Evolutionary conservation across 1,140 invertebrate species (phyloP), one percentile per base, ranked within the genome.

Genomic region (Cydia strobilella): DNA sequence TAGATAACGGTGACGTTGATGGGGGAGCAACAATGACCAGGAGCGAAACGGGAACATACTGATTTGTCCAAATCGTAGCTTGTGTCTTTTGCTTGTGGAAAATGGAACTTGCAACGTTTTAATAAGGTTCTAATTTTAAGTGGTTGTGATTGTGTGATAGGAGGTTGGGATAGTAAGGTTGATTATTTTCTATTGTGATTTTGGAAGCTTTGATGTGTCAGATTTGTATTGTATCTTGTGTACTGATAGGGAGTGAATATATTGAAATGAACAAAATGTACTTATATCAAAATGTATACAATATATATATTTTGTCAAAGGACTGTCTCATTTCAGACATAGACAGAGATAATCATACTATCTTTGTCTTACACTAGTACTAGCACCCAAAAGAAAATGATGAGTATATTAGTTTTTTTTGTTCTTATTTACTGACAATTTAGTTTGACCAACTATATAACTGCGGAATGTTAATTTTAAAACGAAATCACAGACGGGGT

Each of bases 1-100:
- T 77, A 83, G 84, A 89, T 85, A 87, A 77, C 74, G 31, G 75
- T 79, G 77, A 79, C 76, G 74, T 42, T 63, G 80, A 74, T 20
- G 51, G 74, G 74, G 80, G 77, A 65, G 39, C 35, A 76, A 80
- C 80, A 79, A 80, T 77, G 80, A 65, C 74, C 74, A 73, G 62
- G 73, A 66, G 73, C 76, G 69, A 74, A 74, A 74, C 59, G 59
- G 54, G 45, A 74, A 75, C 31, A 76, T 69, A 65, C 73, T 72
- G 62, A 10, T 7, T 54, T 20, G 15, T 20, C 51, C 6, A n/a
- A 54, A 18, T 18, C 51, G 15, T 18, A 18, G 15, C n/a, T 54
- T n/a, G 15, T 18, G 2, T 15, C n/a, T 5, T 54, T 18, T 18
- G 51, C 15, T 54, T 54, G 20, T 9, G 15, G 51, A 54, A 48